Evolutionary conservation across 2,797 vertebrate species (phyloP).

Genomic region (Megaceryle alcyon): DNA sequence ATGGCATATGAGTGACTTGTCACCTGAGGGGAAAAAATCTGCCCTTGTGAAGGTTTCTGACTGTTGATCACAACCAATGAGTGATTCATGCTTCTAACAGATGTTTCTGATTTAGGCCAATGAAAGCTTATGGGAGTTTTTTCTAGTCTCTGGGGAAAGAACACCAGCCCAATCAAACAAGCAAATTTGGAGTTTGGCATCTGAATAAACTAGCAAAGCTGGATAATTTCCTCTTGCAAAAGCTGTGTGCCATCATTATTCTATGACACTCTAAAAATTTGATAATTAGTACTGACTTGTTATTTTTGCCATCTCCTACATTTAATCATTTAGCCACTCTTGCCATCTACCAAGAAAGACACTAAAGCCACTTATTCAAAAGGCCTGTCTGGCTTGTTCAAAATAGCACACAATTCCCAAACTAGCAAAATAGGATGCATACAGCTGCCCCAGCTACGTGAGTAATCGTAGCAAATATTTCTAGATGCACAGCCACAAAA

Average conservation of each 20-base stretch:
- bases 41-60: background rate
- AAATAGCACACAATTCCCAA: conserved; percentile 12
- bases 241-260: conserved; percentile 13
- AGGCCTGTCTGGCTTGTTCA: background rate
- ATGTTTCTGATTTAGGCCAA: conserved; percentile 51
- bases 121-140: conserved; percentile 48
- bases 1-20: background rate
- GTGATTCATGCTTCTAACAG: background rate
- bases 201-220: background rate
- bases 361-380: conserved; percentile 1
- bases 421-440: background rate
- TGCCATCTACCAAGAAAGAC: conserved; percentile 1
- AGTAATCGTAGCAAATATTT: conserved; percentile 27
- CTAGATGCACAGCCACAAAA: background rate
- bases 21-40: background rate
- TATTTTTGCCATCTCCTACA: conserved; percentile 19
- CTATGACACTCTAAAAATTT: background rate
- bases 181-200: conserved; percentile 5
- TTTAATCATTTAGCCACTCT: conserved; percentile 9
- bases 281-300: conserved; percentile 17
- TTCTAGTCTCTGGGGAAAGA: background rate
- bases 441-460: background rate
- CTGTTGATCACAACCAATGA: background rate
- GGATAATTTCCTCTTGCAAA: conserved; percentile 26
- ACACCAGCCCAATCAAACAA: background rate